Conservation (phyloP, 2,797 vertebrate genomes). For the Gymnodraco acuticeps region DNA sequence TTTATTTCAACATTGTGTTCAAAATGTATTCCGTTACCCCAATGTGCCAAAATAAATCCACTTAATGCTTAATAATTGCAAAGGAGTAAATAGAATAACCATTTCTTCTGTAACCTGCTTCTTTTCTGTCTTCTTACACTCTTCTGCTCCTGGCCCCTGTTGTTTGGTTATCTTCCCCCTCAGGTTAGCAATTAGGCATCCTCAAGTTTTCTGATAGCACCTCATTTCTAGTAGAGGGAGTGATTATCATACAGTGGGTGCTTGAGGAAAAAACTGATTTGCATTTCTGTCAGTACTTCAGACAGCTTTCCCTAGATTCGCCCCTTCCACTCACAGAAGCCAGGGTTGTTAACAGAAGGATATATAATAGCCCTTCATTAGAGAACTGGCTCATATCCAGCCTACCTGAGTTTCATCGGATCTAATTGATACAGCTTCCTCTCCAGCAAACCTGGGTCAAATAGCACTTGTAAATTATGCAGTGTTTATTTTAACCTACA, state of each 20-base stretch:
- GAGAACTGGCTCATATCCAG: conserved; percentile 30
- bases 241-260: conserved; percentile 58
- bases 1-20: background rate
- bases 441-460: conserved; percentile 39
- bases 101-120: conserved; percentile 2
- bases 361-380: conserved; percentile 60
- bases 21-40: background rate
- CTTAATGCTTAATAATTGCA: background rate
- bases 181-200: conserved; percentile 47
- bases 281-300: conserved; percentile 58
- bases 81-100: background rate
- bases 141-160: background rate
- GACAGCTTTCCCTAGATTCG: conserved; percentile 33
- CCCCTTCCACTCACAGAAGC: conserved; percentile 27
- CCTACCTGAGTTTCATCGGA: conserved; percentile 31
- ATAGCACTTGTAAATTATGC: conserved; percentile 42
- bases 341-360: conserved; percentile 50
- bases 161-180: conserved; percentile 28
- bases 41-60: background rate
- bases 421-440: conserved; percentile 17
- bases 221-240: conserved; percentile 50
- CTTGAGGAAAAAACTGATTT: conserved; percentile 64
- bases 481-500: conserved; percentile 47
- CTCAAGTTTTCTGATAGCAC: conserved; percentile 36
- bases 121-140: background rate